A percentile compares a stretch with the other conserved stretches of the same genome.
These are phyloP conservation scores for Laodelphax striatellus DNA, from an alignment of 1,140 invertebrate species.

Conservation along the genomic window DNA sequence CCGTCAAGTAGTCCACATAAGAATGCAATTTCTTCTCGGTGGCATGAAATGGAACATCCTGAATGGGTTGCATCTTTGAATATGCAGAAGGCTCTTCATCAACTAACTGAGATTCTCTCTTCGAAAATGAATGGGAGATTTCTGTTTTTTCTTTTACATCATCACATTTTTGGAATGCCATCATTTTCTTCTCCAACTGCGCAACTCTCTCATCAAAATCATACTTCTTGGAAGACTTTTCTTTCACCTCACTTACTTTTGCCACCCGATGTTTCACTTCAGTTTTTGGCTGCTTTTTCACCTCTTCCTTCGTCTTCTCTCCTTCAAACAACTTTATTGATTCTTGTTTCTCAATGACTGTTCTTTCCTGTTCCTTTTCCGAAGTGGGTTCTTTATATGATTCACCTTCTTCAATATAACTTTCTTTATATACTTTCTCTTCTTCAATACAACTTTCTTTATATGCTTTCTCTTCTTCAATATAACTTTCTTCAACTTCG, in stretches of 20 bases:
- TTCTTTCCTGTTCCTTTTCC: not conserved
- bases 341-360: not conserved
- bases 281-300: too few species aligned
- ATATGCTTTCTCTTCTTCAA: not conserved
- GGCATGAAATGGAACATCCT: not conserved
- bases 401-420: not conserved
- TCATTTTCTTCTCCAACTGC: not conserved
- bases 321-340: not conserved
- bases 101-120: too few species aligned
- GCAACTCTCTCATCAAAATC: not conserved
- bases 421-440: not conserved
- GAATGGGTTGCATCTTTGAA: too few species aligned
- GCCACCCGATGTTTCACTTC: too few species aligned
- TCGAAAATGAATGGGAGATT: not conserved
- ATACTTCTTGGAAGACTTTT: not conserved
- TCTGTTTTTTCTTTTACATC: not conserved
- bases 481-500: conserved; percentile 2
- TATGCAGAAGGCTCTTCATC: too few species aligned
- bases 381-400: not conserved
- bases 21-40: conserved; percentile 14
- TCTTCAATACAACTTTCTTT: not conserved
- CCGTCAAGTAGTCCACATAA: conserved; percentile 18
- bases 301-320: not conserved
- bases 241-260: not conserved
- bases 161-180: not conserved